These are phyloP conservation scores for Gonioctena quinquepunctata DNA, from an alignment of 1,140 invertebrate species.

Conservation along the genomic window DNA sequence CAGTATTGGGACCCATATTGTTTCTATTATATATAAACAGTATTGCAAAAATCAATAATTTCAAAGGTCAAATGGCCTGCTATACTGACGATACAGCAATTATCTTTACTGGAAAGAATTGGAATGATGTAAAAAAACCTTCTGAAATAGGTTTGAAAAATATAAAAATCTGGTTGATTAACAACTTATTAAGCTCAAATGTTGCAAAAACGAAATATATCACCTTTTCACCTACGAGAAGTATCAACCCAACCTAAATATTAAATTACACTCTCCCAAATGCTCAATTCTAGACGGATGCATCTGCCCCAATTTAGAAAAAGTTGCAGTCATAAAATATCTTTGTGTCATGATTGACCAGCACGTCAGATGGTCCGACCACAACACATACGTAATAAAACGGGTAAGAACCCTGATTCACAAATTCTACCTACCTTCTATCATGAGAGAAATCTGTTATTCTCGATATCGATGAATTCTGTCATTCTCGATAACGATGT, in stretches of 20 bases:
- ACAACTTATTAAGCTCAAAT: background rate
- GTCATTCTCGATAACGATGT: too few relatives aligned
- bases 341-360: background rate
- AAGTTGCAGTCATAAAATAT: background rate
- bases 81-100: constrained; percentile 1
- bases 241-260: too few relatives aligned
- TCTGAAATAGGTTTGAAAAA: background rate
- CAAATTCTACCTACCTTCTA: background rate
- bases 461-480: too few relatives aligned
- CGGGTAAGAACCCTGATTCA: background rate
- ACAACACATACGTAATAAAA: background rate
- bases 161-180: background rate
- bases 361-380: background rate
- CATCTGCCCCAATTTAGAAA: too few relatives aligned
- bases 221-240: background rate
- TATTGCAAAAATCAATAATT: background rate
- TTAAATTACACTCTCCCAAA: too few relatives aligned
- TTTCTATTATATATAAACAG: background rate
- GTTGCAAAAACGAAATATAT: background rate
- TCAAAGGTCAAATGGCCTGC: background rate
- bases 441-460: background rate
- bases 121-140: background rate
- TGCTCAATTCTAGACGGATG: too few relatives aligned
- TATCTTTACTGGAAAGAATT: background rate
- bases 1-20: background rate